A percentile compares a stretch with the other conserved stretches of the same genome.
phyloP scores from a whole-genome alignment of 92 coral and sea anemone genomes.

The Porites rus region DNA sequence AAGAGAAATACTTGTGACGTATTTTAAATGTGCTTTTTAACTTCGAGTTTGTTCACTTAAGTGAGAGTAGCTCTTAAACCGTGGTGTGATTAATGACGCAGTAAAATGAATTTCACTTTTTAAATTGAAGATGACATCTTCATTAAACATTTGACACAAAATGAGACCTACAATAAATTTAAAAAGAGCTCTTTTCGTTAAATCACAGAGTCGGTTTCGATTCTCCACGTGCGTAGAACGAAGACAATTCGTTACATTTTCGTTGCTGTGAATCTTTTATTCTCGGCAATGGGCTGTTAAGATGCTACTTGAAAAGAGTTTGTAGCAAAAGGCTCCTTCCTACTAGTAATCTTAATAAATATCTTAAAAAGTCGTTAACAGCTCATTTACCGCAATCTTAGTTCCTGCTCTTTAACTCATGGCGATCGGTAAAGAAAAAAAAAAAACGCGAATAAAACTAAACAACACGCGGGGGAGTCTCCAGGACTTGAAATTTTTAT shows the following conservation, averaged over 20 bases:
- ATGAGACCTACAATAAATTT: background rate
- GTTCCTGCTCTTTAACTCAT: background rate
- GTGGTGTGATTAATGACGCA: background rate
- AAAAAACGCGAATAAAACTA: too few species aligned
- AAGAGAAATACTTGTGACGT: background rate
- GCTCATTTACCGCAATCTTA: background rate
- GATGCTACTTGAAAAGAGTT: background rate
- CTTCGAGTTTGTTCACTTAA: background rate
- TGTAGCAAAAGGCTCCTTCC: background rate
- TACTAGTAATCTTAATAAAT: background rate
- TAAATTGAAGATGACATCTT: conserved; percentile 21
- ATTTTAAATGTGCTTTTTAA: background rate
- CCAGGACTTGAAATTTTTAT: too few species aligned
- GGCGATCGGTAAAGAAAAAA: background rate
- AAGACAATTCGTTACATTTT: background rate
- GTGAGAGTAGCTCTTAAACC: background rate
- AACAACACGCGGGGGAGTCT: background rate
- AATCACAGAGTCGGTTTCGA: background rate
- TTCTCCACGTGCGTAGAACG: background rate
- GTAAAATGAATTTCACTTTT: background rate
- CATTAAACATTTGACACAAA: conserved; percentile 25
- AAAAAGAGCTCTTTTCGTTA: background rate
- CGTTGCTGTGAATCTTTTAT: background rate
- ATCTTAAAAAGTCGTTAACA: background rate
- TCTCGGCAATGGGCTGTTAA: background rate